Evolutionary conservation across 2,113 vertebrate genomes (phyloP).

Genomic region (Mustelus asterias): DNA sequence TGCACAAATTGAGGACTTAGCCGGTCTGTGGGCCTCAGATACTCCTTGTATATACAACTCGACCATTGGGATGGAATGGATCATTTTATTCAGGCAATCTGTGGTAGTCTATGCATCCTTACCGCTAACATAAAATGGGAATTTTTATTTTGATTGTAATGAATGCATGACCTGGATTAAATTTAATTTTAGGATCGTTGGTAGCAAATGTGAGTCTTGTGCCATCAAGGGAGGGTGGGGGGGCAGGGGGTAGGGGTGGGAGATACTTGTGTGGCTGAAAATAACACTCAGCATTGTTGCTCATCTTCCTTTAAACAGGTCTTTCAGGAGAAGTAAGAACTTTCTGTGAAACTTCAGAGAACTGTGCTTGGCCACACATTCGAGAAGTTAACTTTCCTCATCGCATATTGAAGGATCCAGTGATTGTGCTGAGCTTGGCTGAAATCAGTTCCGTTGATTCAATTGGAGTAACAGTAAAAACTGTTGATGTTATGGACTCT

Average conservation of each 20-base stretch:
- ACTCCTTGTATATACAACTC: not conserved
- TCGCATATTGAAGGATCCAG: accelerated
- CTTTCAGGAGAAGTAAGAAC: conserved; percentile 12
- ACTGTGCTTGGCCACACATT: not conserved
- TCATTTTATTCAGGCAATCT: not conserved
- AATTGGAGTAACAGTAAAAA: not conserved
- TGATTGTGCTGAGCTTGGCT: not conserved
- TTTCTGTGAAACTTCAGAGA: not conserved
- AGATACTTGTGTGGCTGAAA: not conserved
- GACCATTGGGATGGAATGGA: not conserved
- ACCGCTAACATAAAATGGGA: not conserved
- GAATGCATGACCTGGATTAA: not conserved
- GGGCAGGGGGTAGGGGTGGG: not conserved
- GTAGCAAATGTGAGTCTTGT: not conserved
- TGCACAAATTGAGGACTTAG: not conserved
- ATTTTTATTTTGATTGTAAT: not conserved
- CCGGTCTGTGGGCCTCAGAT: not conserved
- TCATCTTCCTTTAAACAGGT: not conserved
- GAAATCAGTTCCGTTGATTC: not conserved
- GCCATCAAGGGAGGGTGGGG: too few species aligned
- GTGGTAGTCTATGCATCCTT: not conserved
- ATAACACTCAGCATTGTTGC: too few species aligned
- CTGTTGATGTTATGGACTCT: not conserved
- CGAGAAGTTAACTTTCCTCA: not conserved
- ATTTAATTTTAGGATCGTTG: not conserved